Evolutionary conservation across 30 jellyfish, hydroid and myxozoan species (phyloP), one percentile per base, ranked within the genome.

Genomic region (Aurelia coerulea): DNA sequence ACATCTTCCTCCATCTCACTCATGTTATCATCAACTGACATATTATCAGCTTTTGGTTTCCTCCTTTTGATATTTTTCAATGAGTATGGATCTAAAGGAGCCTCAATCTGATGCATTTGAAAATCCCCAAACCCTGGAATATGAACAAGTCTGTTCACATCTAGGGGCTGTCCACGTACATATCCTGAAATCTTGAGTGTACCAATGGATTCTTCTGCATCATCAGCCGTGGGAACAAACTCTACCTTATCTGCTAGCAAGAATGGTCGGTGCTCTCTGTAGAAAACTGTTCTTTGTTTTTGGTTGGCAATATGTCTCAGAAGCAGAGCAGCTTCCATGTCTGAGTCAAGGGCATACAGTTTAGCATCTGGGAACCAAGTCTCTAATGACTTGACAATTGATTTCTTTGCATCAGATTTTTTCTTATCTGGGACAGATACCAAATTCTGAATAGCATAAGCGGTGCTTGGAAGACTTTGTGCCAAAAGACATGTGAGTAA

Each of bases 51-150:
- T 74, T 71, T 13, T 31, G 18, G 62, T n/a, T 46, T 59, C 73
- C 74, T 62, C 50, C 86, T 62, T 33, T 70, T 76, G 13, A 60
- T 11, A 34, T 67, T 32, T 54, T 76, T 78, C 9, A 87, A n/a
- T 32, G 86, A 78, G 72, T 79, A 68, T 6, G 96, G 96, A 62
- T 87, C 96, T 52, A 15, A 5, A 39, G 90, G 96, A 6, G 87
- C 91, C 16, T 87, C 96, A 11, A 87, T 87, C 79, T 87, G 80
- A 23, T 62, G 82, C 96, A 93, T 66, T 68, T 93, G 98, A 52
- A 87, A 93, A 66, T 93, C 98, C 3, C 97, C 97, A 83, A 82
- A 85, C 32, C 92, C 96, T 12, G 97, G 94, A 4, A 93, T 50
- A 68, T 93, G 96, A 33, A 93, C 90, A 32, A 93, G 88, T 12